Base-by-base conservation (phyloP, 64 coral and sea anemone species). In the Orbicella faveolata region DNA sequence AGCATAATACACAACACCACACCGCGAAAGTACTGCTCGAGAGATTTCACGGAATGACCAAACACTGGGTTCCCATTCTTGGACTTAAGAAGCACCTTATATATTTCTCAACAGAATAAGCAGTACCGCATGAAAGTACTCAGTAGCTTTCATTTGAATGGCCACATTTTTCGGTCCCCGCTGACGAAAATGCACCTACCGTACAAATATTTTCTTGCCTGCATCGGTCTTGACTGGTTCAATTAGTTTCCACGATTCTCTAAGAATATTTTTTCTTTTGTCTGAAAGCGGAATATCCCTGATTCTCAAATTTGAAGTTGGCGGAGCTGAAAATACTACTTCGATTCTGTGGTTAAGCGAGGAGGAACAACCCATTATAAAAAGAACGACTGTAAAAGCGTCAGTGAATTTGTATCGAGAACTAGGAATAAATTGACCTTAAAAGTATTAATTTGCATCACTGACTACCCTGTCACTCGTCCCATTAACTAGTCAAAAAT, bases 201-300 rank as follows among this genome's bases (percentile, higher is more conserved):
- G 82, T 33, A 70, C 34, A 66, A 90, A 90, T 4, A 90, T 79
- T 5, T 73, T 67, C 15, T 80, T 90, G 23, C 89, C 89, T 12
- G 54, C 36, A 9, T 52, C 72, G 26, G 72, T 77, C 70, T 90
- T 90, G 12, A 90, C 89, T 20, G 89, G 89, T 74, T 90, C 89
- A 9, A 90, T 72, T 0, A 90, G 48, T 26, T 68, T 83, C 79
- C 89, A 90, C 5, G 79, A 78, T 52, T 90, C 77, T 25, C 77
- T 53, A 57, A 79, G 23, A 26, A 48, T 79, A 0, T 25, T 14
- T 41, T 79, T 79, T 9, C 9, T 52, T 20, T 79, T 21, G 1
- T 68, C 19, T 19, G 65, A 68, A 20, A 68, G 65, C 65, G 65
- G 65, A 68, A 25, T 68, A 25, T 68, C 65, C 7, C 65, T 68